Conservation (phyloP, 2,888 invertebrate genomes). For the Chymomyza amoena region DNA sequence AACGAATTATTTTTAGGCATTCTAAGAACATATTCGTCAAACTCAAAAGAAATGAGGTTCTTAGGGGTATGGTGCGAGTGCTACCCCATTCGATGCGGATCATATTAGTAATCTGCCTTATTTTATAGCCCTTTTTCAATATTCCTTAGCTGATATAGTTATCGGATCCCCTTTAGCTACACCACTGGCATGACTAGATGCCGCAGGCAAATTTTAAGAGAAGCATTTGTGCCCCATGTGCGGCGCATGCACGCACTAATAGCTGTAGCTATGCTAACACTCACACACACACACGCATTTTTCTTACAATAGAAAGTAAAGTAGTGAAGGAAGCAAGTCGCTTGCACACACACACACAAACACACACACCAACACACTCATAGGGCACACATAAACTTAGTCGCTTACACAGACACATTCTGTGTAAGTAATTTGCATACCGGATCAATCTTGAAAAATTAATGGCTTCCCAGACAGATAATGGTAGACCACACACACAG, state of each 20-base stretch:
- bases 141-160: no score
- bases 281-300: neutral
- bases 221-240: conserved; percentile 31
- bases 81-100: no score
- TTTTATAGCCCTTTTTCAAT: no score
- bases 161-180: no score
- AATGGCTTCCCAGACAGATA: conserved; percentile 77
- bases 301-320: conserved; percentile 47
- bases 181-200: neutral
- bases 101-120: no score
- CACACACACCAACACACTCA: conserved; percentile 29
- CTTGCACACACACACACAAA: conserved; percentile 30
- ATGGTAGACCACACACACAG: conserved; percentile 65
- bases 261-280: conserved; percentile 1
- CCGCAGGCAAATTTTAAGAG: conserved; percentile 28
- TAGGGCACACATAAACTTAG: conserved; percentile 34
- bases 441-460: conserved; percentile 77
- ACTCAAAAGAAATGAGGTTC: no score
- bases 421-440: conserved; percentile 76
- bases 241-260: conserved; percentile 6
- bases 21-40: no score
- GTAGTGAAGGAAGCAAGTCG: conserved; percentile 56
- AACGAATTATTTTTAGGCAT: no score
- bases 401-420: conserved; percentile 38
- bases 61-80: no score